phyloP scores from a whole-genome alignment of 1,140 invertebrate species.

The Planococcus citri region DNA sequence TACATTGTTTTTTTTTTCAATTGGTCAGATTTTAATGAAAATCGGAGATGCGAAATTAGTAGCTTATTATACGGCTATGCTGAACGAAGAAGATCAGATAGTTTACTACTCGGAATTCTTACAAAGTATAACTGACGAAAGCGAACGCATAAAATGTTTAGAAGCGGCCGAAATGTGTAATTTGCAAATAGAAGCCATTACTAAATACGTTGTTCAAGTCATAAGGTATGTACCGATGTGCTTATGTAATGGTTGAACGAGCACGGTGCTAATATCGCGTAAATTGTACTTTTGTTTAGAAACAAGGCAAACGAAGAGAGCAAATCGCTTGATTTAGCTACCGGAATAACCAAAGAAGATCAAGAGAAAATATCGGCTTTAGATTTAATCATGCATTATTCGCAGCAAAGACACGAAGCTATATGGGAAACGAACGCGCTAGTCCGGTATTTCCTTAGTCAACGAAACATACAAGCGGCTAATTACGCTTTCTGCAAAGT shows the following conservation, averaged over 20 bases:
- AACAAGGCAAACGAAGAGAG: not conserved
- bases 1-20: no score
- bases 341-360: slow-evolving; percentile 45
- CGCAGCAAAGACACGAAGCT: slow-evolving; percentile 61
- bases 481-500: slow-evolving; percentile 53
- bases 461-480: slow-evolving; percentile 53
- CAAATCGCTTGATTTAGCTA: slow-evolving; percentile 8
- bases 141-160: slow-evolving; percentile 47
- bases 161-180: slow-evolving; percentile 54
- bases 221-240: slow-evolving; percentile 40
- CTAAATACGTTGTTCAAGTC: slow-evolving; percentile 67
- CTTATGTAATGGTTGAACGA: no score
- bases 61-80: slow-evolving; percentile 66
- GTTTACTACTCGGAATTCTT: slow-evolving; percentile 65
- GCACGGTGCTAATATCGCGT: not conserved
- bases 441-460: slow-evolving; percentile 63
- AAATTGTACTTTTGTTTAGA: no score
- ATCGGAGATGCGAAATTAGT: slow-evolving; percentile 62
- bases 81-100: slow-evolving; percentile 58
- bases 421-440: slow-evolving; percentile 79
- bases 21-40: slow-evolving; percentile 37
- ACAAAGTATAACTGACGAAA: slow-evolving; percentile 49
- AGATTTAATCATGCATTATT: slow-evolving; percentile 76
- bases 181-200: slow-evolving; percentile 71
- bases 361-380: slow-evolving; percentile 64